A percentile compares a stretch with the other conserved stretches of the same genome.
phyloP scores from a whole-genome alignment of 2,888 invertebrate genomes.

The Adelognathus sp. region DNA sequence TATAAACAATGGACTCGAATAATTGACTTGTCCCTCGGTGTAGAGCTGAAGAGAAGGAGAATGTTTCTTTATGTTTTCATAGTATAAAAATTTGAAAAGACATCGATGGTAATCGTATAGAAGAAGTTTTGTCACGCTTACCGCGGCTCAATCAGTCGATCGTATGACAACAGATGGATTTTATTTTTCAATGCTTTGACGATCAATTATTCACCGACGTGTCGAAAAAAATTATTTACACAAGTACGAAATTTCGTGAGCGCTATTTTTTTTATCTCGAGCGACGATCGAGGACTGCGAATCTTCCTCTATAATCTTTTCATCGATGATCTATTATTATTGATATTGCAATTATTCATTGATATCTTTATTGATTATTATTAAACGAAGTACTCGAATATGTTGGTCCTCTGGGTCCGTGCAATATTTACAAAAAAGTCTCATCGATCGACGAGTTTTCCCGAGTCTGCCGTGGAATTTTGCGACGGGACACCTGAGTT shows the following conservation, averaged over 20 bases:
- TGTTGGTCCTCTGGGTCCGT: slow-evolving; percentile 71
- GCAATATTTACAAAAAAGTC: slow-evolving; percentile 70
- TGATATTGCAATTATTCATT: slow-evolving; percentile 54
- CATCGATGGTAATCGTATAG: slow-evolving; percentile 31
- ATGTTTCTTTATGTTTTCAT: slow-evolving; percentile 74
- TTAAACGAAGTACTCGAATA: slow-evolving; percentile 59
- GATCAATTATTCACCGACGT: background rate
- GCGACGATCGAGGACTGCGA: slow-evolving; percentile 5
- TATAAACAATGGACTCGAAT: slow-evolving; percentile 73
- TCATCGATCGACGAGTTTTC: slow-evolving; percentile 7
- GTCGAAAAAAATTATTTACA: background rate
- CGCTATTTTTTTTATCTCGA: background rate
- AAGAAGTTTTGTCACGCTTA: slow-evolving; percentile 44
- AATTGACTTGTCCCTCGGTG: slow-evolving; percentile 61
- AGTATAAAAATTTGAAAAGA: slow-evolving; percentile 67
- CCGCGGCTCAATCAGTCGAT: background rate
- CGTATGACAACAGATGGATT: background rate
- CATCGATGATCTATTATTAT: slow-evolving; percentile 32
- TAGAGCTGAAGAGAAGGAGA: slow-evolving; percentile 54
- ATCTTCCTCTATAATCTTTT: slow-evolving; percentile 6
- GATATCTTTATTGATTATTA: slow-evolving; percentile 62
- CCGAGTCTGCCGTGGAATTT: slow-evolving; percentile 4
- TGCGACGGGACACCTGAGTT: background rate
- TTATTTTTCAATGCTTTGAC: background rate
- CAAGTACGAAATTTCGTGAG: background rate